A percentile compares a stretch with the other conserved stretches of the same genome.
These are phyloP conservation scores for Zaprionus capensis DNA, from an alignment of 1,140 invertebrate genomes.

Conservation along the genomic window DNA sequence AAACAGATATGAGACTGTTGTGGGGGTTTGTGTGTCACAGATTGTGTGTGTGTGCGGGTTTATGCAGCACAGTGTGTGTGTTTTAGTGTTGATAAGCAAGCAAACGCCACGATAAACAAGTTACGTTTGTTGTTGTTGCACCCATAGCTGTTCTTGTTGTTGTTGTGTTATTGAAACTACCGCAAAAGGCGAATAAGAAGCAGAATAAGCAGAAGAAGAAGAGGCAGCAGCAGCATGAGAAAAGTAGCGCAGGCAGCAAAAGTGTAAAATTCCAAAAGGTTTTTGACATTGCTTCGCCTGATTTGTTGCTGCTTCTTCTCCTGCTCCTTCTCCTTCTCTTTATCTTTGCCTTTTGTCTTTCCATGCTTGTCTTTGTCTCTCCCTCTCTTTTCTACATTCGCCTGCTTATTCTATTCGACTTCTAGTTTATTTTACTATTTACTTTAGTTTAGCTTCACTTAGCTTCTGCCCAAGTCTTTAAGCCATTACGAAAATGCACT, in stretches of 20 bases:
- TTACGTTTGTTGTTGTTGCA: conserved; percentile 50
- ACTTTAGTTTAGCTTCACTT: conserved; percentile 32
- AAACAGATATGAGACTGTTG: conserved; percentile 62
- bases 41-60: conserved; percentile 11
- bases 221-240: not conserved
- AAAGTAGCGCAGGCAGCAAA: conserved; percentile 31
- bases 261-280: conserved; percentile 61
- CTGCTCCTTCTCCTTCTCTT: not conserved
- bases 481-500: conserved; percentile 46
- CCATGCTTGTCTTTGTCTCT: conserved; percentile 11
- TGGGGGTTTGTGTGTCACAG: conserved; percentile 27
- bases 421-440: conserved; percentile 43
- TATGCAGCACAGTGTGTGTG: conserved; percentile 23
- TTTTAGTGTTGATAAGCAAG: conserved; percentile 68
- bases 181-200: conserved; percentile 12
- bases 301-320: not conserved
- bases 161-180: conserved; percentile 49
- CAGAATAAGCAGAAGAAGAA: not conserved
- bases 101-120: conserved; percentile 60
- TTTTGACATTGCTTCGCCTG: conserved; percentile 59
- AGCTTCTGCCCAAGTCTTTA: conserved; percentile 30
- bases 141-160: conserved; percentile 27
- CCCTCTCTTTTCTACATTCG: too few species aligned
- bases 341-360: not conserved
- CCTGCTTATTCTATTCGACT: not conserved